phyloP scores from a whole-genome alignment of 23 tunicate genomes.

The Phallusia fumigata region DNA sequence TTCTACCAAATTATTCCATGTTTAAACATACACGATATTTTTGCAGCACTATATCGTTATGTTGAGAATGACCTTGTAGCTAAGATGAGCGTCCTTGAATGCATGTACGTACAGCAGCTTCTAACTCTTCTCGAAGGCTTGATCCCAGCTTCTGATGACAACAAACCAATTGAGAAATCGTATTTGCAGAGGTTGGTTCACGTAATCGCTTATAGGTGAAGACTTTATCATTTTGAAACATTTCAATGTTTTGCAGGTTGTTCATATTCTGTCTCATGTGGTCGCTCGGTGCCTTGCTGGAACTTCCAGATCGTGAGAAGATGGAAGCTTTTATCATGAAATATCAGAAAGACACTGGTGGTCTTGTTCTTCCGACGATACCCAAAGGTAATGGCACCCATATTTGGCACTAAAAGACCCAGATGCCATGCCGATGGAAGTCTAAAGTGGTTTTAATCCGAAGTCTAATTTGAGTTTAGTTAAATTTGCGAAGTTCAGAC shows the following conservation, averaged over 20 bases:
- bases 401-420: not conserved
- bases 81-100: slow-evolving; percentile 87
- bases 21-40: not conserved
- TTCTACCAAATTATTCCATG: no score
- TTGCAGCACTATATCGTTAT: slow-evolving; percentile 37
- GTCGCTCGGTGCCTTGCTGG: slow-evolving; percentile 95
- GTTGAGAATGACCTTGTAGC: slow-evolving; percentile 50
- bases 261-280: slow-evolving; percentile 94
- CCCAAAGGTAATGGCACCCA: slow-evolving; percentile 33
- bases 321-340: slow-evolving; percentile 68
- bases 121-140: slow-evolving; percentile 72
- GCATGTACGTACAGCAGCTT: slow-evolving; percentile 93
- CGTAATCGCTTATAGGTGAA: not conserved
- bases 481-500: no score
- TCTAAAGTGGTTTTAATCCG: no score
- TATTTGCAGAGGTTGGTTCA: slow-evolving; percentile 56
- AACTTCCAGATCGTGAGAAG: slow-evolving; percentile 84
- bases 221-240: no score
- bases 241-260: slow-evolving; percentile 57
- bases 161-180: slow-evolving; percentile 53
- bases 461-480: no score
- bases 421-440: no score
- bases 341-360: slow-evolving; percentile 62
- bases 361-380: slow-evolving; percentile 62
- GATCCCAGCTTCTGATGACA: slow-evolving; percentile 71